Conservation (phyloP, 1,140 invertebrate species). For the Drosophila ironensis region DNA sequence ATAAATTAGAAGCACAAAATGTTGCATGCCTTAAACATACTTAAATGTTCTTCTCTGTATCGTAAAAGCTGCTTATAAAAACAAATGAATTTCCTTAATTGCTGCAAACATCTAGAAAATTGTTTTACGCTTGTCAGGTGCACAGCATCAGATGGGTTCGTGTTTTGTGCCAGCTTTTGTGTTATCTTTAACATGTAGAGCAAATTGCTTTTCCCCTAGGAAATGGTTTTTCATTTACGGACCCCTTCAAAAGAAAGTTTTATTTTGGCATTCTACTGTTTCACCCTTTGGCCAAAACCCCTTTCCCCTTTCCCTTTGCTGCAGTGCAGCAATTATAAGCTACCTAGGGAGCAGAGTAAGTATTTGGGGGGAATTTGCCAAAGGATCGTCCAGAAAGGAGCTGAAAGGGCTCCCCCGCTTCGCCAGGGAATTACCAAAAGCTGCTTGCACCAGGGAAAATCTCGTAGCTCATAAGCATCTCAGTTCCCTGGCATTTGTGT, state of each 20-base stretch:
- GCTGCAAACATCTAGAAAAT: neutral
- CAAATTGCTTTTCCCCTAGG: slow-evolving; percentile 21
- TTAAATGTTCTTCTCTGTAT: too few species aligned
- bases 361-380: slow-evolving; percentile 31
- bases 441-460: slow-evolving; percentile 34
- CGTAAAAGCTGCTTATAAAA: neutral
- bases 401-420: slow-evolving; percentile 8
- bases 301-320: neutral
- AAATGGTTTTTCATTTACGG: slow-evolving; percentile 25
- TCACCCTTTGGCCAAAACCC: neutral
- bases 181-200: neutral
- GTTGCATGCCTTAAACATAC: too few species aligned
- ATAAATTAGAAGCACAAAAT: too few species aligned
- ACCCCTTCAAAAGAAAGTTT: too few species aligned
- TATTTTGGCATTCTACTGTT: slow-evolving; percentile 29
- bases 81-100: slow-evolving; percentile 13
- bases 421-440: slow-evolving; percentile 31
- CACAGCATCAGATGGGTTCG: slow-evolving; percentile 6
- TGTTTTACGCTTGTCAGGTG: slow-evolving; percentile 7
- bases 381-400: slow-evolving; percentile 19
- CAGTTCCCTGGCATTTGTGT: slow-evolving; percentile 30
- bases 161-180: slow-evolving; percentile 6
- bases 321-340: slow-evolving; percentile 38
- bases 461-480: slow-evolving; percentile 29
- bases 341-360: slow-evolving; percentile 15